Conservation (phyloP, 1,140 invertebrate genomes). For the Procambarus virginalis region DNA sequence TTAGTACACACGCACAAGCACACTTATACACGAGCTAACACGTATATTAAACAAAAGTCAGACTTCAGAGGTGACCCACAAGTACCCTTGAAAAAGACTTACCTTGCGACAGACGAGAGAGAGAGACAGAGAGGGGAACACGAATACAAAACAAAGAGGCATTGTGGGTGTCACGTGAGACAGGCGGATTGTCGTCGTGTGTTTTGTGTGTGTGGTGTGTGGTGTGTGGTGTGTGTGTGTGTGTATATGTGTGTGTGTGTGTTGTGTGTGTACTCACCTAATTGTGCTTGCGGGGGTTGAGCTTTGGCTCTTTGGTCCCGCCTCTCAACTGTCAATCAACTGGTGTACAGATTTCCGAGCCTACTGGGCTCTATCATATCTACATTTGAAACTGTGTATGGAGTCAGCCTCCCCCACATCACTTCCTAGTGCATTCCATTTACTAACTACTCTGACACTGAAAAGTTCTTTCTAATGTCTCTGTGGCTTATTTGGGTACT, state of each 20-base stretch:
- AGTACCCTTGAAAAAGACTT: background rate
- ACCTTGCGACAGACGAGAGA: background rate
- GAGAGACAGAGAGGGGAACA: constrained; percentile 2
- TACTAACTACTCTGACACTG: too few relatives aligned
- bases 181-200: background rate
- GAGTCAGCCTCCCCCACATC: too few relatives aligned
- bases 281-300: too few relatives aligned
- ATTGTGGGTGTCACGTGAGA: constrained; percentile 58
- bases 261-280: background rate
- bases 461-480: too few relatives aligned
- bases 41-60: background rate
- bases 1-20: background rate
- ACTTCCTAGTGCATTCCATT: too few relatives aligned
- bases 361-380: too few relatives aligned
- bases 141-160: constrained; percentile 42
- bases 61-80: background rate
- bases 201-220: constrained; percentile 1
- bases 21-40: background rate
- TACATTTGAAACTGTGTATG: too few relatives aligned
- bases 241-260: constrained; percentile 1
- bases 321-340: too few relatives aligned
- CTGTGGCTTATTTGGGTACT: too few relatives aligned
- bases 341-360: too few relatives aligned
- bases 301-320: too few relatives aligned
- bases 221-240: constrained; percentile 9